A percentile compares a stretch with the other conserved stretches of the same genome.
Evolutionary conservation across 2,888 invertebrate genomes (phyloP).

Genomic region (Cephonodes hylas): DNA sequence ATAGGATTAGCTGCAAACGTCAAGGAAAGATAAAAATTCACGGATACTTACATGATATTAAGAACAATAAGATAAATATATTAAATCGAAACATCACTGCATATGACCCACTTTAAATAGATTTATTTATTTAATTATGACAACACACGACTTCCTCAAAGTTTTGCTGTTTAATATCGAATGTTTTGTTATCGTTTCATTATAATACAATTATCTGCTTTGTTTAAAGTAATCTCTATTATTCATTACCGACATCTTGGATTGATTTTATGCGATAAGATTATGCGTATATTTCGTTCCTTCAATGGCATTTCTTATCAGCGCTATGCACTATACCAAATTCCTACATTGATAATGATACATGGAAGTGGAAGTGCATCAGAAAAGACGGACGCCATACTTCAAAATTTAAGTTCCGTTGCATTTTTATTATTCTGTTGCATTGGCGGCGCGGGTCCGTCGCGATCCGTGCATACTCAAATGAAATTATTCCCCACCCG

Average conservation of each 20-base stretch:
- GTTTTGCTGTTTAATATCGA: conserved; percentile 26
- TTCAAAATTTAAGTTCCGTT: neutral
- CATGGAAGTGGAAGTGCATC: no score
- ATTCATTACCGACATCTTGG: conserved; percentile 40
- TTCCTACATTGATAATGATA: no score
- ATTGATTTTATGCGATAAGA: conserved; percentile 45
- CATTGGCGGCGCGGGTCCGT: conserved; percentile 21
- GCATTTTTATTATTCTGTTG: neutral
- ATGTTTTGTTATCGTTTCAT: conserved; percentile 29
- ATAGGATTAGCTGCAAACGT: neutral
- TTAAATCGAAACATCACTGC: conserved; percentile 2
- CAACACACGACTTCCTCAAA: neutral
- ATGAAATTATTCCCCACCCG: conserved; percentile 64
- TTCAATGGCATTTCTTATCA: conserved; percentile 3
- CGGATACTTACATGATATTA: conserved; percentile 13
- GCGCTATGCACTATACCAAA: neutral
- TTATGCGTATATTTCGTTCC: conserved; percentile 14
- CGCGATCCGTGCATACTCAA: conserved; percentile 46
- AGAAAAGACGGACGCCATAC: neutral
- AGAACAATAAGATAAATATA: neutral
- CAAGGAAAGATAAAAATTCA: neutral
- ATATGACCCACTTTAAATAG: neutral
- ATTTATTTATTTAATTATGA: neutral
- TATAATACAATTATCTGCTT: conserved; percentile 31
- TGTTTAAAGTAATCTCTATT: conserved; percentile 23